A percentile compares a stretch with the other conserved stretches of the same genome.
phyloP scores from a whole-genome alignment of 1,140 invertebrate genomes.

The Pentalonia nigronervosa region DNA sequence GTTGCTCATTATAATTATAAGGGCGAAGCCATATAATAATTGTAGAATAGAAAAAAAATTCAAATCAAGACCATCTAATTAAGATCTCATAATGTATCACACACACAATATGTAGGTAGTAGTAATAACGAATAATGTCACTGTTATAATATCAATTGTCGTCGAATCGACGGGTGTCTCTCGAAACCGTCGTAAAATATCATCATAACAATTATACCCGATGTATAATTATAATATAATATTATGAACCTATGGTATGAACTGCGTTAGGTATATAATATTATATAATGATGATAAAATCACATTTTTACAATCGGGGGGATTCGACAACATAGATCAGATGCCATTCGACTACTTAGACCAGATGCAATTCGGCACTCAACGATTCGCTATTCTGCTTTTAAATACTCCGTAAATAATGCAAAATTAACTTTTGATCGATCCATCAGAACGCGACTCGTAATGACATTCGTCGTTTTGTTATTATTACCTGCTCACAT shows the following conservation, averaged over 20 bases:
- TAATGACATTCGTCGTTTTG: background rate
- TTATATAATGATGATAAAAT: background rate
- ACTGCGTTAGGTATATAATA: background rate
- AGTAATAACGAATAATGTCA: background rate
- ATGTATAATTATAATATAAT: background rate
- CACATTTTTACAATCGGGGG: background rate
- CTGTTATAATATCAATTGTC: background rate
- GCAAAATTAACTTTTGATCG: background rate
- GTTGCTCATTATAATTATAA: conserved; percentile 34
- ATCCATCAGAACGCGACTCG: background rate
- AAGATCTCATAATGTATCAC: conserved; percentile 40
- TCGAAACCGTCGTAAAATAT: background rate
- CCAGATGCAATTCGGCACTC: background rate
- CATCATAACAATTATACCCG: background rate
- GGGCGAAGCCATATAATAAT: background rate
- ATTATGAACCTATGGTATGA: background rate
- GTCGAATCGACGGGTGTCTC: background rate
- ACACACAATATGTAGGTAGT: background rate
- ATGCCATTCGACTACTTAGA: background rate
- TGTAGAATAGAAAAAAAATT: background rate
- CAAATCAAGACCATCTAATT: conserved; percentile 15
- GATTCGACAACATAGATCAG: background rate
- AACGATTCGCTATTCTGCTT: background rate
- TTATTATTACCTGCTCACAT: background rate
- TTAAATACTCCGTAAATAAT: background rate